These are phyloP conservation scores for Phenganax stokvisi DNA, from an alignment of 92 coral and sea anemone species.

Conservation along the genomic window DNA sequence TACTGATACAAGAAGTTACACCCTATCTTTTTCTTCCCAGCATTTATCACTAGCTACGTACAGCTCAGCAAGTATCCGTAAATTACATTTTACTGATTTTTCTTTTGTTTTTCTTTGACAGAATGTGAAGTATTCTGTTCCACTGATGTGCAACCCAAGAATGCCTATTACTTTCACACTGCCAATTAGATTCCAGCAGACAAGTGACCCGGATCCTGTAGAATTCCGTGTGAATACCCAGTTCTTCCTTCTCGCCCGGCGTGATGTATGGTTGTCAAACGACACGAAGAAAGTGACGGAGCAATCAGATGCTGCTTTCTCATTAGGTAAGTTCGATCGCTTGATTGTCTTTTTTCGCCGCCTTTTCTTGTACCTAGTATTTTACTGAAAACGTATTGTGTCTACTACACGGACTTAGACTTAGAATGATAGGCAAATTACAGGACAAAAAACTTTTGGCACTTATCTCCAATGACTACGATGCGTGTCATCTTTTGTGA, in stretches of 20 bases:
- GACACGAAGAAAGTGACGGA: conserved; percentile 44
- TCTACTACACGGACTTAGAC: no score
- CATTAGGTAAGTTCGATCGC: conserved; percentile 56
- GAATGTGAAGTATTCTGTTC: conserved; percentile 69
- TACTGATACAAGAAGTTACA: no score
- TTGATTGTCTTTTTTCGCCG: background rate
- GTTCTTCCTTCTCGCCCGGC: conserved; percentile 69
- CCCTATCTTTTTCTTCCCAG: no score
- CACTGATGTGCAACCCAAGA: conserved; percentile 74
- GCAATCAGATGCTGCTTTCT: conserved; percentile 69
- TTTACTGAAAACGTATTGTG: no score
- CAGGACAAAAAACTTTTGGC: background rate
- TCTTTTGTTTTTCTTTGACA: conserved; percentile 18
- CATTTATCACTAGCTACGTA: background rate
- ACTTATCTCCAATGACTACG: background rate
- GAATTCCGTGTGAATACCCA: conserved; percentile 76
- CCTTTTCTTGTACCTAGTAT: no score
- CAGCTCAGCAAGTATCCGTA: background rate
- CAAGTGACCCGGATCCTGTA: conserved; percentile 92
- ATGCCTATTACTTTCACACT: conserved; percentile 79
- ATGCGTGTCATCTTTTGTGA: background rate
- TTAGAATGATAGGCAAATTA: background rate
- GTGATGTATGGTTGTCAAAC: conserved; percentile 60
- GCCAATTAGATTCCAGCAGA: conserved; percentile 97
- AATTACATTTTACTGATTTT: background rate